These are phyloP conservation scores for Synergus umbraculus DNA, from an alignment of 2,888 invertebrate species.

Conservation along the genomic window DNA sequence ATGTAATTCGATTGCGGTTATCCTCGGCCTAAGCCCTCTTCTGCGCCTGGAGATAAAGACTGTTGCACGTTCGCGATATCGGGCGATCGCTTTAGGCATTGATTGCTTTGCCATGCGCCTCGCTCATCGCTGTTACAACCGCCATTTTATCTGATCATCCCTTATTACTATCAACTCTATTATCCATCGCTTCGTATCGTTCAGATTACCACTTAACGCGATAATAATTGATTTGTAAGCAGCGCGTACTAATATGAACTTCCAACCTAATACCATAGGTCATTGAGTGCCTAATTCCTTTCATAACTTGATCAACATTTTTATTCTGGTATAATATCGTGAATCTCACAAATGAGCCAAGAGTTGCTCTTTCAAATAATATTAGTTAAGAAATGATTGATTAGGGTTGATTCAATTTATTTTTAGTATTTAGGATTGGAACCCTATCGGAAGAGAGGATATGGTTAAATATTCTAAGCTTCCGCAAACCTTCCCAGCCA, in stretches of 20 bases:
- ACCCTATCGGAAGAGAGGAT: neutral
- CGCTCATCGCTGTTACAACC: conserved; percentile 54
- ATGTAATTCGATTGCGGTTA: conserved; percentile 49
- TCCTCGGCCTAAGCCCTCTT: conserved; percentile 45
- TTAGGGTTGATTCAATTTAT: neutral
- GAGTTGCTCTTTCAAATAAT: too few species aligned
- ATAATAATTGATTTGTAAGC: conserved; percentile 57
- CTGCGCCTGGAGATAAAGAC: conserved; percentile 43
- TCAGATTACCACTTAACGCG: conserved; percentile 56
- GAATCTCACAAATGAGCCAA: too few species aligned
- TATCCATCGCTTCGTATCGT: conserved; percentile 57
- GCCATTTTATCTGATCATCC: conserved; percentile 55
- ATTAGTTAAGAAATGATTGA: too few species aligned
- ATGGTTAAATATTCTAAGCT: conserved; percentile 2
- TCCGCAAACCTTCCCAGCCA: conserved; percentile 22
- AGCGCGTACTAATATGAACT: conserved; percentile 41
- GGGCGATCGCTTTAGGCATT: conserved; percentile 53
- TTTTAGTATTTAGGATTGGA: neutral
- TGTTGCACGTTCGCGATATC: conserved; percentile 55
- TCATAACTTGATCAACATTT: neutral
- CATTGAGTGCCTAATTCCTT: neutral
- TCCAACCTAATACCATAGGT: neutral
- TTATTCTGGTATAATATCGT: neutral
- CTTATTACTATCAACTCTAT: conserved; percentile 56
- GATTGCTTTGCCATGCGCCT: conserved; percentile 53